Evolutionary conservation across 2,113 vertebrate genomes (phyloP).

Genomic region (Grammomys dolichurus): DNA sequence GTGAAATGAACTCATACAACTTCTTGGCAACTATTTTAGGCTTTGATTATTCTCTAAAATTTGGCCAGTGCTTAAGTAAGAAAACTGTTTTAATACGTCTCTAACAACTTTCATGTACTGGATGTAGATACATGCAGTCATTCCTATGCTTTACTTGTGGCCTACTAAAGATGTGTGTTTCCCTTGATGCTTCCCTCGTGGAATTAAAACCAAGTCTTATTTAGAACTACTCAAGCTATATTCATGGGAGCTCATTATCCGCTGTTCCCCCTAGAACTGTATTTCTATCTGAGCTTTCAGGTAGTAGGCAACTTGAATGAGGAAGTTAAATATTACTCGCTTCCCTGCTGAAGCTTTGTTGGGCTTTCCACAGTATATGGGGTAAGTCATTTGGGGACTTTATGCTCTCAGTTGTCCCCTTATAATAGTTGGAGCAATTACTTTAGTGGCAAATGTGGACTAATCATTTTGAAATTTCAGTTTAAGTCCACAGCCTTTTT

Average conservation of each 20-base stretch:
- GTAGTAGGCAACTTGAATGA: constrained; percentile 52
- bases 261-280: constrained; percentile 52
- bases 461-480: constrained; percentile 77
- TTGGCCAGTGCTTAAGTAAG: constrained; percentile 34
- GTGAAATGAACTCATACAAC: background rate
- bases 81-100: background rate
- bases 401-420: constrained; percentile 58
- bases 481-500: constrained; percentile 65
- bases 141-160: constrained; percentile 29
- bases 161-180: constrained; percentile 30
- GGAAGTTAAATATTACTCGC: constrained; percentile 65
- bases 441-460: constrained; percentile 67
- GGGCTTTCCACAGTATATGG: constrained; percentile 29
- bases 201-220: constrained; percentile 68
- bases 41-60: constrained; percentile 31
- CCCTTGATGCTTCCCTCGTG: constrained; percentile 35
- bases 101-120: constrained; percentile 32
- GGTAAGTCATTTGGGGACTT: constrained; percentile 64
- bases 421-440: constrained; percentile 71
- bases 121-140: constrained; percentile 47
- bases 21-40: constrained; percentile 2
- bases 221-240: constrained; percentile 58
- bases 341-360: constrained; percentile 34
- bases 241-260: constrained; percentile 66
- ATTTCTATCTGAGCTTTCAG: constrained; percentile 72